phyloP scores from a whole-genome alignment of 2,113 vertebrate genomes.

The Chaenogobius annularis region DNA sequence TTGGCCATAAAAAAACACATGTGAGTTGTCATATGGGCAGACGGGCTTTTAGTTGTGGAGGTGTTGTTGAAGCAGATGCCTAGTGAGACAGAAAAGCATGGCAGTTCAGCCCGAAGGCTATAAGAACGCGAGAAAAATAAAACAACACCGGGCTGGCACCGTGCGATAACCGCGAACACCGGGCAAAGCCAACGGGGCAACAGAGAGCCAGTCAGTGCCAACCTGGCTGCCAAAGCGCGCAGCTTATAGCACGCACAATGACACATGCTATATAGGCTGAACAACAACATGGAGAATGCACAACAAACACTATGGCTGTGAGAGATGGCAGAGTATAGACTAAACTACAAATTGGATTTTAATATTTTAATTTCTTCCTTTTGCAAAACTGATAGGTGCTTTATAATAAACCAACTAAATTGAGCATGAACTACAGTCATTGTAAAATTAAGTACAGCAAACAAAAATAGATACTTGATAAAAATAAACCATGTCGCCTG shows the following conservation, averaged over 20 bases:
- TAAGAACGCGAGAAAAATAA: constrained; percentile 35
- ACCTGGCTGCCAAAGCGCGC: constrained; percentile 22
- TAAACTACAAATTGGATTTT: too few relatives aligned
- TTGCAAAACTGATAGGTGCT: neutral
- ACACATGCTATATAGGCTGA: neutral
- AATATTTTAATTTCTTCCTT: neutral
- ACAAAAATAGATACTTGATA: too few relatives aligned
- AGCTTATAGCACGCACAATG: constrained; percentile 6
- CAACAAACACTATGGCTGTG: neutral
- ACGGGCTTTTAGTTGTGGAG: constrained; percentile 14
- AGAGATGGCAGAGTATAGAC: neutral
- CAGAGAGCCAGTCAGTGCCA: neutral
- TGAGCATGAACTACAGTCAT: too few relatives aligned
- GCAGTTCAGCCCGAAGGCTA: constrained; percentile 21
- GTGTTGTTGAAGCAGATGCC: constrained; percentile 27
- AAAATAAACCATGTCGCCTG: too few relatives aligned
- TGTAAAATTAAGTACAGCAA: too few relatives aligned
- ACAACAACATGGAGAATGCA: neutral
- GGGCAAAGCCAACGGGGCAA: constrained; percentile 22
- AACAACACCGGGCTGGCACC: constrained; percentile 41
- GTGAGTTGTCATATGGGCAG: constrained; percentile 11
- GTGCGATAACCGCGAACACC: constrained; percentile 57
- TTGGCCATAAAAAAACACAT: constrained; percentile 16
- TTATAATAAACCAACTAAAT: too few relatives aligned
- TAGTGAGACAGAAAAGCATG: constrained; percentile 22